Percentiles rank a stretch among this genome's conserved stretches.
Evolutionary conservation across 2,113 vertebrate species (phyloP).

Genomic region (Pleuronectes platessa): DNA sequence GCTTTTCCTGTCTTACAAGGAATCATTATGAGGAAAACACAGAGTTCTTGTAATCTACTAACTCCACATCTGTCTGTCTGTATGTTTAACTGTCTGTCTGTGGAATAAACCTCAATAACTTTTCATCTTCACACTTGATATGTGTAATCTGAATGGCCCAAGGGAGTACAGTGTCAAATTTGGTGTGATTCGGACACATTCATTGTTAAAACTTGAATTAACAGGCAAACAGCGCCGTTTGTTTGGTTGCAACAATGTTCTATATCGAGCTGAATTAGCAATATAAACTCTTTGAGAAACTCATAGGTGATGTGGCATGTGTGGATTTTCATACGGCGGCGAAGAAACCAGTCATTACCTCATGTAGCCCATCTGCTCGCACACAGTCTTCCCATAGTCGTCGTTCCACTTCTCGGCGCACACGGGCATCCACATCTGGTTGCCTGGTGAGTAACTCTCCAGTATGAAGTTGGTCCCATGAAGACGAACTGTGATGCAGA

Average conservation of each 20-base stretch:
- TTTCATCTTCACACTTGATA: no score
- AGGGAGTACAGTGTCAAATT: no score
- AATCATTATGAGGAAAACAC: neutral
- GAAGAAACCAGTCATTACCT: constrained; percentile 53
- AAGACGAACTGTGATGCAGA: constrained; percentile 71
- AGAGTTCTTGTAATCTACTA: neutral
- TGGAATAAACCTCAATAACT: no score
- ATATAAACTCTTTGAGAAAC: neutral
- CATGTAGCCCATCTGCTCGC: constrained; percentile 71
- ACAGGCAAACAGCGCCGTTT: no score
- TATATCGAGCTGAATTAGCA: neutral
- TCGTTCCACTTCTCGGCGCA: constrained; percentile 73
- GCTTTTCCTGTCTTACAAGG: neutral
- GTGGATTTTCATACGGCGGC: neutral
- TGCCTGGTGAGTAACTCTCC: constrained; percentile 64
- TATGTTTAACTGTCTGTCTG: no score
- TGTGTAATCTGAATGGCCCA: no score
- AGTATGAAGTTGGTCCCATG: constrained; percentile 64
- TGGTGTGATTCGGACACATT: no score
- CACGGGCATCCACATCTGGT: constrained; percentile 70
- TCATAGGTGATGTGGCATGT: neutral
- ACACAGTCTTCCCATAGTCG: constrained; percentile 51
- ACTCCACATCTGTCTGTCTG: no score
- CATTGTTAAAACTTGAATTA: no score
- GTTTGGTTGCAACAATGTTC: no score